Conservation (phyloP, 2,113 vertebrate species). For the Talpa occidentalis region DNA sequence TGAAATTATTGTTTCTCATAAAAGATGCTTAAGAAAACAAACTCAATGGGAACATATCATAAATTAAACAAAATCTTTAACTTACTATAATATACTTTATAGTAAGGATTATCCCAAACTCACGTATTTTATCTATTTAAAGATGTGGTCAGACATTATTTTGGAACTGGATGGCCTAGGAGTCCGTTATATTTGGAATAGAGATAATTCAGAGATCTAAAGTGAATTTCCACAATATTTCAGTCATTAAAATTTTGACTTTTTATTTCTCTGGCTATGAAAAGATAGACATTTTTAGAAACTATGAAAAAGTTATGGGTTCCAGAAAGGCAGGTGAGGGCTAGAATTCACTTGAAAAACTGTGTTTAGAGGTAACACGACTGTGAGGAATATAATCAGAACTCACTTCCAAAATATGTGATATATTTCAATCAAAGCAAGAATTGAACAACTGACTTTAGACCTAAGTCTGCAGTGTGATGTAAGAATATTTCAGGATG, state of each 20-base stretch:
- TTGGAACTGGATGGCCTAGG: not conserved
- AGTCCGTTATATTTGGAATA: not conserved
- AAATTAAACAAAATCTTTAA: constrained; percentile 25
- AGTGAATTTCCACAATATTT: constrained; percentile 33
- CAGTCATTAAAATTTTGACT: constrained; percentile 38
- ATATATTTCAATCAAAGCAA: not conserved
- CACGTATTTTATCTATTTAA: constrained; percentile 18
- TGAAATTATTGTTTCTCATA: constrained; percentile 14
- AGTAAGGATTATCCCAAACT: not conserved
- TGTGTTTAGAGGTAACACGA: not conserved
- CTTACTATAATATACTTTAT: not conserved
- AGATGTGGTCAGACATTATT: not conserved
- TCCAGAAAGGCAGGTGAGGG: not conserved
- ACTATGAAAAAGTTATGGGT: not conserved
- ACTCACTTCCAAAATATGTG: not conserved
- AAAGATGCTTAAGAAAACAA: constrained; percentile 5
- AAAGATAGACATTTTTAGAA: constrained; percentile 11
- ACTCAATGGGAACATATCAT: not conserved
- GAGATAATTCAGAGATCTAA: constrained; percentile 39
- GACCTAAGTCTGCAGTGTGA: not conserved
- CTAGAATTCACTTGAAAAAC: constrained; percentile 22
- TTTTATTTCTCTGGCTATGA: constrained; percentile 2
- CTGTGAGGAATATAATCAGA: not conserved
- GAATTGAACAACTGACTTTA: not conserved
- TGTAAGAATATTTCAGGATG: not conserved